Percentiles rank a stretch among this genome's conserved stretches.
Evolutionary conservation across 2,888 invertebrate species (phyloP).

Genomic region (Fragum fragum): DNA sequence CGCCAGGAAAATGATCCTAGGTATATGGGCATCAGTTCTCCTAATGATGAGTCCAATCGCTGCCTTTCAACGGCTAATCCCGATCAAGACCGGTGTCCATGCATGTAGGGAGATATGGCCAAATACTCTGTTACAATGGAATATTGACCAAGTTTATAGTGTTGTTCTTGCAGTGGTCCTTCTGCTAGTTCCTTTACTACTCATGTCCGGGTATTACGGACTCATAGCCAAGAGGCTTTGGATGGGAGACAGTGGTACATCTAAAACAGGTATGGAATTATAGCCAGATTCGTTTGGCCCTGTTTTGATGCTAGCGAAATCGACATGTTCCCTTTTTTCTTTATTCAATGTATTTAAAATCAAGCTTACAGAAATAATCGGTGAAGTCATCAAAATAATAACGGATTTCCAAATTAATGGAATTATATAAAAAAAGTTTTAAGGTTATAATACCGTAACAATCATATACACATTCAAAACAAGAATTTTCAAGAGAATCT

Average conservation of each 20-base stretch:
- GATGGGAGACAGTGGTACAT: slow-evolving; percentile 39
- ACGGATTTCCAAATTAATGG: no score
- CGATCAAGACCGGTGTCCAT: slow-evolving; percentile 67
- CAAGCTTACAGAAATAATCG: no score
- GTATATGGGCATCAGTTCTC: slow-evolving; percentile 88
- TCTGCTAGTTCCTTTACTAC: slow-evolving; percentile 91
- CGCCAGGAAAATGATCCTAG: slow-evolving; percentile 89
- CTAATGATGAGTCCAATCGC: slow-evolving; percentile 91
- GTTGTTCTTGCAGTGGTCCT: slow-evolving; percentile 91
- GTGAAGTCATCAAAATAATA: no score
- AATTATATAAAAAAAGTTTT: no score
- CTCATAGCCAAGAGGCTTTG: slow-evolving; percentile 85
- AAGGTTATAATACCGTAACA: no score
- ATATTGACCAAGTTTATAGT: slow-evolving; percentile 89
- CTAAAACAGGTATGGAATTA: slow-evolving; percentile 2
- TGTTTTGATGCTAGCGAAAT: no score
- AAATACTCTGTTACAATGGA: slow-evolving; percentile 78
- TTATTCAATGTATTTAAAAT: no score
- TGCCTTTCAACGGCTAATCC: slow-evolving; percentile 74
- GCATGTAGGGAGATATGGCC: slow-evolving; percentile 82
- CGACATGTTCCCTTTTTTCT: no score
- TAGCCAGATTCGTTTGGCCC: no score
- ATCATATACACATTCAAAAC: no score
- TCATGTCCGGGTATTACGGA: slow-evolving; percentile 92
- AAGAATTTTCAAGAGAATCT: no score